Evolutionary conservation across 2,113 vertebrate genomes (phyloP).

Genomic region (Psephotus haematonotus): DNA sequence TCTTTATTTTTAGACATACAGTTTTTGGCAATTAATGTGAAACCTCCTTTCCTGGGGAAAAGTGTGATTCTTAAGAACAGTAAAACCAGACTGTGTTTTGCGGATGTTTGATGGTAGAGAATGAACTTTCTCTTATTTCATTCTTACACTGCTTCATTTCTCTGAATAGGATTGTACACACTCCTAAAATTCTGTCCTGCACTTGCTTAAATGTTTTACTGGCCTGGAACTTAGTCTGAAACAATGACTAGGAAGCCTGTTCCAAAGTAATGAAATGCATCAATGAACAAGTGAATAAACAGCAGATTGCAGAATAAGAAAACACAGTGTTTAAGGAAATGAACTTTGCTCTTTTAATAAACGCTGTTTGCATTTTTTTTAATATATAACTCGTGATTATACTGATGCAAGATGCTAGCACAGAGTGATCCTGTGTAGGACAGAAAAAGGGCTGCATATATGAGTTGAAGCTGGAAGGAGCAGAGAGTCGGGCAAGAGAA

Average conservation of each 20-base stretch:
- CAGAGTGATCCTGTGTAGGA: not conserved
- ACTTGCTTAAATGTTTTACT: not conserved
- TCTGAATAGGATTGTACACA: not conserved
- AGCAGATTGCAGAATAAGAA: not conserved
- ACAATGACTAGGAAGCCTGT: not conserved
- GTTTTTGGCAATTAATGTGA: conserved; percentile 45
- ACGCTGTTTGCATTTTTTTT: not conserved
- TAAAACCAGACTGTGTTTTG: conserved; percentile 20
- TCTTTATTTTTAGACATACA: conserved; percentile 61
- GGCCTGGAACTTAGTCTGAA: not conserved
- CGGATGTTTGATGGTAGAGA: not conserved
- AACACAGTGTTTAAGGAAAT: not conserved
- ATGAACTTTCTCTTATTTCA: conserved; percentile 9
- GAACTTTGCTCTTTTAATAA: conserved; percentile 35
- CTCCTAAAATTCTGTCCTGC: not conserved
- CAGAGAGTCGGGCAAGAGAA: not conserved
- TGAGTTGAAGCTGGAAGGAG: not conserved
- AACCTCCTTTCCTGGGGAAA: conserved; percentile 5
- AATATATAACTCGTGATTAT: not conserved
- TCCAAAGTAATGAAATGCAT: conserved; percentile 12
- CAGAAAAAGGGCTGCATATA: not conserved
- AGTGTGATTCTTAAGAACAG: conserved; percentile 9
- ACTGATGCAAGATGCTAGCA: not conserved
- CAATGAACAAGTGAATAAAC: conserved; percentile 10
- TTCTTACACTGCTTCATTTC: not conserved